Conservation (phyloP, 2,888 invertebrate genomes). For the Prosopocoilus inquinatus region DNA sequence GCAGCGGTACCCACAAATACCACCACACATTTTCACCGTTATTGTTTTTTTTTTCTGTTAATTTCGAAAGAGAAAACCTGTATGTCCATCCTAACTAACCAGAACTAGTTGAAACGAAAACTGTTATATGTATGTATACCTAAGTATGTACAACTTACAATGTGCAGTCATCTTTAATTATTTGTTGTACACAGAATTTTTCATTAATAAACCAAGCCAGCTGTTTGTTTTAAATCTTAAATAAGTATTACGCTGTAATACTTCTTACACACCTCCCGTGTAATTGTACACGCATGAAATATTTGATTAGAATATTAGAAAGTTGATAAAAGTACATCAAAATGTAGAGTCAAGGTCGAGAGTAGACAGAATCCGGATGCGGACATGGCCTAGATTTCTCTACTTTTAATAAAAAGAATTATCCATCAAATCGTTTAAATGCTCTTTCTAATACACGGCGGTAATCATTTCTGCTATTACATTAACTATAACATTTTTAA, state of each 20-base stretch:
- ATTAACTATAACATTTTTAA: background rate
- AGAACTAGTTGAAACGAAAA: background rate
- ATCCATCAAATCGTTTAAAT: background rate
- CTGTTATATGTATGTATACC: background rate
- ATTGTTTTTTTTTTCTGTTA: too few relatives aligned
- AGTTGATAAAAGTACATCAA: conserved; percentile 30
- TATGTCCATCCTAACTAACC: too few relatives aligned
- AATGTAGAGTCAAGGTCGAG: conserved; percentile 35
- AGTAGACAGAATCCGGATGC: conserved; percentile 38
- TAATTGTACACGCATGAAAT: conserved; percentile 3
- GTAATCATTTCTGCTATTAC: background rate
- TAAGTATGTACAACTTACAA: background rate
- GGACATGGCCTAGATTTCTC: conserved; percentile 41
- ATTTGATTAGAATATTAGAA: conserved; percentile 24
- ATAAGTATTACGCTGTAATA: background rate
- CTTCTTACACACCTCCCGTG: background rate
- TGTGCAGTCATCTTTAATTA: too few relatives aligned
- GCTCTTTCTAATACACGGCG: too few relatives aligned
- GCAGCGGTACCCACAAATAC: too few relatives aligned
- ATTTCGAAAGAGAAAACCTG: too few relatives aligned
- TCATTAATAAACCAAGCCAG: background rate
- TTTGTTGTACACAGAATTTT: background rate
- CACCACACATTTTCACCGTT: too few relatives aligned
- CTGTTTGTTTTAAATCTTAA: background rate
- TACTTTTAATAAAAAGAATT: conserved; percentile 13